phyloP scores from a whole-genome alignment of 2,113 vertebrate genomes.

The Sisor rabdophorus region DNA sequence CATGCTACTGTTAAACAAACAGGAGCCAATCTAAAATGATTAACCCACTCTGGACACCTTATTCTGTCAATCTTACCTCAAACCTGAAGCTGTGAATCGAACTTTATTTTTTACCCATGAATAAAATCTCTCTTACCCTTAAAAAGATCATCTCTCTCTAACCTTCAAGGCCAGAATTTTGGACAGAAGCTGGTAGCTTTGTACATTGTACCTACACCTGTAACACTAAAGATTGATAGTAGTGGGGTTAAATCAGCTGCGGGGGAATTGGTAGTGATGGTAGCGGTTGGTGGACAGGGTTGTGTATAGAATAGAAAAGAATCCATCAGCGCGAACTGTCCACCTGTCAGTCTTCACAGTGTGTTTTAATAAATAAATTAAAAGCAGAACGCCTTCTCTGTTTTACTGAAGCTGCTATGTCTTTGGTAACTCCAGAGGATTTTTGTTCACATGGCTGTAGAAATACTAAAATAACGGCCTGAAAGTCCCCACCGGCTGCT shows the following conservation, averaged over 20 bases:
- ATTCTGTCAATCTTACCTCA: constrained; percentile 44
- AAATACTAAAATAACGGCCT: constrained; percentile 26
- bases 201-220: constrained; percentile 20
- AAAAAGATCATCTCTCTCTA: not conserved
- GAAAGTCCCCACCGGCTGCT: constrained; percentile 31
- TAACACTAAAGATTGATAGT: constrained; percentile 38
- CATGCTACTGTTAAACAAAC: not conserved
- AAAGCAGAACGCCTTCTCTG: not conserved
- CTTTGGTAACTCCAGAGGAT: constrained; percentile 22
- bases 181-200: not conserved
- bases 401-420: constrained; percentile 2
- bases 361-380: constrained; percentile 45
- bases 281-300: too few relatives aligned
- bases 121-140: constrained; percentile 28
- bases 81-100: constrained; percentile 34
- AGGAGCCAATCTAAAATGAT: constrained; percentile 12
- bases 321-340: constrained; percentile 32
- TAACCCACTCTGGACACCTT: constrained; percentile 38
- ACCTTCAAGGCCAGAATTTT: constrained; percentile 8
- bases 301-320: constrained; percentile 30
- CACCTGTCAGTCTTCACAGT: constrained; percentile 32
- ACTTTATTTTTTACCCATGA: constrained; percentile 28
- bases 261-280: too few relatives aligned
- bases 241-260: not conserved
- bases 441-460: constrained; percentile 3